Evolutionary conservation across 2,113 vertebrate genomes (phyloP).

Genomic region (Vidua macroura): DNA sequence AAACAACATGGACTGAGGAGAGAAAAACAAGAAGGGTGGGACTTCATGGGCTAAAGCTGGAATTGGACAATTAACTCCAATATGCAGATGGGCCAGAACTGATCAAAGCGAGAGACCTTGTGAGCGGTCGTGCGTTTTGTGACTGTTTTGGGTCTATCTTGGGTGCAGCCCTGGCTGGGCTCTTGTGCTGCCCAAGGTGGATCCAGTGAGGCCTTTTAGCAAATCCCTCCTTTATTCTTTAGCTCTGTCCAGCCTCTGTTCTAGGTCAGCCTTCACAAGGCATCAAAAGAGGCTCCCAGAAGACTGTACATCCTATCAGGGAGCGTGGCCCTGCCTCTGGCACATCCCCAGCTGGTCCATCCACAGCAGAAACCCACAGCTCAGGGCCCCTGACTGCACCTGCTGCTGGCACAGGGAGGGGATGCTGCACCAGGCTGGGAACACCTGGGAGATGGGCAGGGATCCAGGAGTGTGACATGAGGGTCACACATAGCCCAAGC

Average conservation of each 20-base stretch:
- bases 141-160: no score
- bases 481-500: not conserved
- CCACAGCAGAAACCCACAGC: not conserved
- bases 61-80: not conserved
- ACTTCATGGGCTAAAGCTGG: not conserved
- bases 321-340: not conserved
- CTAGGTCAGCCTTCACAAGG: no score
- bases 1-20: not conserved
- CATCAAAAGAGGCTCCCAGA: not conserved
- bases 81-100: not conserved
- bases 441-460: not conserved
- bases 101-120: no score
- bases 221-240: no score
- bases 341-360: not conserved
- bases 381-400: not conserved
- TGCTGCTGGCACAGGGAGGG: fast-evolving
- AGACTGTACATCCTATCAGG: not conserved
- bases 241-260: no score
- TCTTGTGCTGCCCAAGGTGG: no score
- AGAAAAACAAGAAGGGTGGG: not conserved
- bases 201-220: no score
- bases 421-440: not conserved
- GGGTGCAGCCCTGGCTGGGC: no score
- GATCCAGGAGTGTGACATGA: not conserved
- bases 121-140: no score